Conservation (phyloP, 2,888 invertebrate genomes). For the Eulithis prunata region DNA sequence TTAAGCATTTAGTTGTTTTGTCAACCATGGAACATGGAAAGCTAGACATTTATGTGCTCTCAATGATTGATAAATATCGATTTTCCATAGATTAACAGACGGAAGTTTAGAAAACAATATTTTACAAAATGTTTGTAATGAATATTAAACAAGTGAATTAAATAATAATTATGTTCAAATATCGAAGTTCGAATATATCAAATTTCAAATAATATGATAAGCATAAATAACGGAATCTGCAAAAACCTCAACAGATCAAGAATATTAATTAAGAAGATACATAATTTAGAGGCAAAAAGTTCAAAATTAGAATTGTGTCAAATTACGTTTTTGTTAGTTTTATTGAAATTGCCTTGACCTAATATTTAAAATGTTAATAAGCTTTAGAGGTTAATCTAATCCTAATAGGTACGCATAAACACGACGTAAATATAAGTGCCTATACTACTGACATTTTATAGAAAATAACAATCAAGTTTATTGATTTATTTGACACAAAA, state of each 20-base stretch:
- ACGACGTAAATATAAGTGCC: not conserved
- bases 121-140: not conserved
- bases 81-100: no score
- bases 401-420: conserved; percentile 8
- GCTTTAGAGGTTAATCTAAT: conserved; percentile 12
- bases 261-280: conserved; percentile 13
- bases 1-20: no score
- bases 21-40: no score
- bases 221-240: conserved; percentile 14
- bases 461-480: no score
- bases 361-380: conserved; percentile 22
- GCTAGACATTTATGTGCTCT: no score
- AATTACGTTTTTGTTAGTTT: conserved; percentile 22
- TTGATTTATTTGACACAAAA: no score
- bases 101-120: no score
- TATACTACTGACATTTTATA: no score
- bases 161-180: conserved; percentile 15
- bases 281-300: conserved; percentile 19
- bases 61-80: no score
- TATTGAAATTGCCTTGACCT: conserved; percentile 34
- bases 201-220: conserved; percentile 5
- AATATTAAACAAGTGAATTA: not conserved
- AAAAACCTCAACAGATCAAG: conserved; percentile 8
- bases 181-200: conserved; percentile 12
- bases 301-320: conserved; percentile 11